Percentiles rank a stretch among this genome's conserved stretches.
phyloP scores from a whole-genome alignment of 2,113 vertebrate genomes.

The Passer domesticus region DNA sequence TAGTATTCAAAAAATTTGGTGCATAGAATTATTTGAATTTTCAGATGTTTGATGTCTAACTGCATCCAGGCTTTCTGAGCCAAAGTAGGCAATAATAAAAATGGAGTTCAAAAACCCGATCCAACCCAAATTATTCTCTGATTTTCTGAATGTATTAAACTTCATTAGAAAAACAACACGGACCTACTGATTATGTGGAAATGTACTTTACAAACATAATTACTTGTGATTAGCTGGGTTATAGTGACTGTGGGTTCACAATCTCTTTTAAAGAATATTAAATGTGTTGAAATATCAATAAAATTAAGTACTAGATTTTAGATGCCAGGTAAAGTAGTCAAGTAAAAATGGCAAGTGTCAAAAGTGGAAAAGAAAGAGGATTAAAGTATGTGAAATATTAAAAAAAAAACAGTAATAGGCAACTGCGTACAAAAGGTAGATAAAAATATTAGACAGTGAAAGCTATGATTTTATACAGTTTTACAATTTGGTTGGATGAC shows the following conservation, averaged over 20 bases:
- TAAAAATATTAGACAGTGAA: background rate
- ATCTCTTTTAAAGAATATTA: background rate
- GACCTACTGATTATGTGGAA: background rate
- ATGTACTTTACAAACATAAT: background rate
- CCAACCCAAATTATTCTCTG: background rate
- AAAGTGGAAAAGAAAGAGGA: background rate
- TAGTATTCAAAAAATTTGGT: background rate
- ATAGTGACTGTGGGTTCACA: background rate
- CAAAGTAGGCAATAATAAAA: background rate
- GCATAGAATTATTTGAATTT: background rate
- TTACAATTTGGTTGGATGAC: background rate
- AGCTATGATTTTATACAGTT: background rate
- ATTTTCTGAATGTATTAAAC: background rate
- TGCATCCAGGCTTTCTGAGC: background rate
- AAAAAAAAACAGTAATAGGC: background rate
- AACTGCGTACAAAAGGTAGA: background rate
- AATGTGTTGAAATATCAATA: background rate
- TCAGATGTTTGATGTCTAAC: background rate
- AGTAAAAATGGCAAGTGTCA: fast-evolving
- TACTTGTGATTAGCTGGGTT: background rate
- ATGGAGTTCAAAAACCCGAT: background rate
- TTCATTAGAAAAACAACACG: background rate
- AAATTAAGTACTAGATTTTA: background rate
- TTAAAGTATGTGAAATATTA: background rate
- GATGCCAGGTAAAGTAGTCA: background rate